A percentile compares a stretch with the other conserved stretches of the same genome.
phyloP scores from a whole-genome alignment of 2,797 vertebrate genomes.

The Silurus lanzhouensis region DNA sequence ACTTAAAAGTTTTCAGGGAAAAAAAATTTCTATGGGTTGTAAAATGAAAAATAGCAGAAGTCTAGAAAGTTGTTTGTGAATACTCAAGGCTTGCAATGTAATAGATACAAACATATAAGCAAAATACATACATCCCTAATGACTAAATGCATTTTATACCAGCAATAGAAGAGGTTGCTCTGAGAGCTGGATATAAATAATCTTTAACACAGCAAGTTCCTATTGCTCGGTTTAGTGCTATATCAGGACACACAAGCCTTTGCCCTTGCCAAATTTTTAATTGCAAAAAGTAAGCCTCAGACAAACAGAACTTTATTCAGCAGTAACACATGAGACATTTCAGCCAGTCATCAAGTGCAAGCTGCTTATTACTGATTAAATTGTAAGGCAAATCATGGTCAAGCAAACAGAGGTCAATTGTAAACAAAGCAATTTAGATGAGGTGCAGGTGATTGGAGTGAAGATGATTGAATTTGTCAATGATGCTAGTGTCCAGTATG shows the following conservation, averaged over 20 bases:
- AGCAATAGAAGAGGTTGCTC: constrained; percentile 21
- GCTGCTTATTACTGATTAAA: background rate
- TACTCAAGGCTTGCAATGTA: background rate
- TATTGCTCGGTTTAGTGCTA: background rate
- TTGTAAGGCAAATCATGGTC: background rate
- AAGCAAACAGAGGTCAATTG: background rate
- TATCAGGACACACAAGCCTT: background rate
- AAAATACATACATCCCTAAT: constrained; percentile 21
- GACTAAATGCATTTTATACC: constrained; percentile 26
- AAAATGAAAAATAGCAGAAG: constrained; percentile 33
- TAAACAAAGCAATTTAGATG: background rate
- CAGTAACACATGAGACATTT: background rate
- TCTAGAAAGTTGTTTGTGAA: background rate
- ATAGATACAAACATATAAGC: constrained; percentile 12
- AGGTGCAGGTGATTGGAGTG: background rate
- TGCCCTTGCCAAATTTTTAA: background rate
- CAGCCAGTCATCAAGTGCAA: background rate
- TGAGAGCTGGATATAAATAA: constrained; percentile 4
- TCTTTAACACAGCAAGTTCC: background rate
- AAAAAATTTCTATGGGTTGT: constrained; percentile 23
- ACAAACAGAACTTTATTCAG: background rate
- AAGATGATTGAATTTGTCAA: background rate
- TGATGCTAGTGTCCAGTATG: background rate
- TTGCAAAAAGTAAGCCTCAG: background rate
- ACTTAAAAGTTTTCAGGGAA: constrained; percentile 15